Conservation (phyloP, 1,140 invertebrate species). For the Drosophila repletoides region DNA sequence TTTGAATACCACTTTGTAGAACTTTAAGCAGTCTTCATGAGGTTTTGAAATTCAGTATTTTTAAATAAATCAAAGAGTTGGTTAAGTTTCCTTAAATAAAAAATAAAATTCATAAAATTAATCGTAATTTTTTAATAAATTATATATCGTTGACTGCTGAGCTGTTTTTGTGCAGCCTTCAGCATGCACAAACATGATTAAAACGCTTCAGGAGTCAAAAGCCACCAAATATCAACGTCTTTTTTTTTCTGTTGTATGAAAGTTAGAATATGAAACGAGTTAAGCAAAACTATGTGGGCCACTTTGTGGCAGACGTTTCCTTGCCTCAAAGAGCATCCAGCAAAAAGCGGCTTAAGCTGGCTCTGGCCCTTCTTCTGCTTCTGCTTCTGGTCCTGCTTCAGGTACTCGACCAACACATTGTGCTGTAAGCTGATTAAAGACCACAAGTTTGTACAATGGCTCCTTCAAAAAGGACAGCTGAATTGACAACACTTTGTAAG, state of each 20-base stretch:
- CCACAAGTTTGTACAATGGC: constrained; percentile 26
- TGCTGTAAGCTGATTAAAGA: constrained; percentile 50
- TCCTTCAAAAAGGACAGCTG: constrained; percentile 1
- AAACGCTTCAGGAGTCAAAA: constrained; percentile 13
- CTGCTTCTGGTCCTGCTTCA: neutral
- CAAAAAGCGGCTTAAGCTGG: constrained; percentile 41
- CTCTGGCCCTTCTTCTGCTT: too few species aligned
- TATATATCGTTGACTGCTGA: too few species aligned
- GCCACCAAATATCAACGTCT: neutral
- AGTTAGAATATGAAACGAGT: neutral
- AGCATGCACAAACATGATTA: too few species aligned
- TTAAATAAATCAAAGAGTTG: too few species aligned
- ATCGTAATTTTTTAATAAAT: too few species aligned
- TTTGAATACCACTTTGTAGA: too few species aligned
- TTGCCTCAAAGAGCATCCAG: constrained; percentile 10
- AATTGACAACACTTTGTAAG: constrained; percentile 68
- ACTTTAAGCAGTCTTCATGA: too few species aligned
- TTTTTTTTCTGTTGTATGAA: neutral
- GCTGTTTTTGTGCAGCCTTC: too few species aligned
- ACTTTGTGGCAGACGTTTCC: constrained; percentile 6
- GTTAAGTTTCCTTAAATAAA: too few species aligned
- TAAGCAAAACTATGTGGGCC: constrained; percentile 16
- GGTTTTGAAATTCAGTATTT: too few species aligned
- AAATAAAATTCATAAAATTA: too few species aligned
- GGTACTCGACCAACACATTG: neutral